Percentiles rank a stretch among this genome's conserved stretches.
Conservation (phyloP, 2,888 invertebrate genomes). For the Horisme vitalbata region DNA sequence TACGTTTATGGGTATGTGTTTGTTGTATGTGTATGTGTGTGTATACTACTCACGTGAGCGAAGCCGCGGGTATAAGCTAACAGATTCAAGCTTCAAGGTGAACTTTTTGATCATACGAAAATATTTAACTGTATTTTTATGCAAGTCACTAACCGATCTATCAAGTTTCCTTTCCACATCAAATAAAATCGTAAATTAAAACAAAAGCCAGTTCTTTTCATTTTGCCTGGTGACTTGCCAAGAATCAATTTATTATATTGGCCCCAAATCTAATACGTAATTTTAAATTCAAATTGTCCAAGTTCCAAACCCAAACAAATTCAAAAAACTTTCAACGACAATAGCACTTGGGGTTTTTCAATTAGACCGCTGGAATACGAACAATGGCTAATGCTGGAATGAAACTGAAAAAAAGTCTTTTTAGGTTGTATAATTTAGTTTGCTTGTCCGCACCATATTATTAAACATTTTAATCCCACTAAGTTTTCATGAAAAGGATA, state of each 20-base stretch:
- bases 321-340: constrained; percentile 27
- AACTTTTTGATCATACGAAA: too few relatives aligned
- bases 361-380: constrained; percentile 31
- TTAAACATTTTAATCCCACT: too few relatives aligned
- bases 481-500: too few relatives aligned
- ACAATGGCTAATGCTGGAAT: constrained; percentile 26
- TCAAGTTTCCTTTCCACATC: constrained; percentile 1
- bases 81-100: too few relatives aligned
- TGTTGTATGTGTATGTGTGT: too few relatives aligned
- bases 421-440: not conserved
- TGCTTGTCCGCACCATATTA: too few relatives aligned
- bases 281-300: constrained; percentile 30
- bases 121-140: too few relatives aligned
- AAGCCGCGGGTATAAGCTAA: too few relatives aligned
- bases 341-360: constrained; percentile 33
- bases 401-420: constrained; percentile 10
- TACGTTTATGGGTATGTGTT: too few relatives aligned
- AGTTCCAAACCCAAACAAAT: constrained; percentile 22
- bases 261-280: constrained; percentile 22
- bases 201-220: constrained; percentile 25
- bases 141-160: too few relatives aligned
- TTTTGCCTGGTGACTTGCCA: constrained; percentile 25
- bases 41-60: too few relatives aligned
- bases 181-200: constrained; percentile 21
- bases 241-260: constrained; percentile 29